Evolutionary conservation across 2,113 vertebrate genomes (phyloP).

Genomic region (Corvus cornix): DNA sequence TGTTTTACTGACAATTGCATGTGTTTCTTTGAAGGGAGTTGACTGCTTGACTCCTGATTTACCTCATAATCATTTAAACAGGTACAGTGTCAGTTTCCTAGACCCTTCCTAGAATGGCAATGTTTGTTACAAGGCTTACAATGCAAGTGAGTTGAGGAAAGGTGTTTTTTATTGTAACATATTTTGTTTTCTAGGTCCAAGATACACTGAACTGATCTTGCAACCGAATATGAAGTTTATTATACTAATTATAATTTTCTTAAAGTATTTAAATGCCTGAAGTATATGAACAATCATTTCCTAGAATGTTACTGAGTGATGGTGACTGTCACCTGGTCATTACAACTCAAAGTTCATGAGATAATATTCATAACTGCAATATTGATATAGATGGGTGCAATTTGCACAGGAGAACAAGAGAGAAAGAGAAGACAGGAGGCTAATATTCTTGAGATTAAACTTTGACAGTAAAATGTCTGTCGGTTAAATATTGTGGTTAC

Average conservation of each 20-base stretch:
- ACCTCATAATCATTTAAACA: neutral
- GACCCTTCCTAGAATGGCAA: neutral
- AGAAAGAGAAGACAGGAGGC: neutral
- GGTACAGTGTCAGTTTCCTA: neutral
- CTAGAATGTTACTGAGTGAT: neutral
- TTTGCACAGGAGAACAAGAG: neutral
- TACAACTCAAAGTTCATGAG: neutral
- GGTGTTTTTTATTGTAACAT: accelerated
- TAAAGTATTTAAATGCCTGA: neutral
- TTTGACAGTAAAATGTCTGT: neutral
- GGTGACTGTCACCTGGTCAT: neutral
- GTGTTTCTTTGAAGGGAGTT: neutral
- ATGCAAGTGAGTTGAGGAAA: neutral
- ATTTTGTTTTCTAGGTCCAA: neutral
- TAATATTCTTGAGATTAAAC: neutral
- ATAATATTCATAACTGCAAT: neutral
- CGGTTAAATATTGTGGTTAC: neutral
- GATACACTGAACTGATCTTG: neutral
- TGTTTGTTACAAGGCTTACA: neutral
- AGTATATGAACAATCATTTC: neutral
- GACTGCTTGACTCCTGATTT: neutral
- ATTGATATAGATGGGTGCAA: neutral
- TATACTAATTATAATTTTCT: neutral
- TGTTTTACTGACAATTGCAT: neutral
- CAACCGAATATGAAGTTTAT: neutral